phyloP scores from a whole-genome alignment of 2,888 invertebrate genomes.

The Euphydryas editha region DNA sequence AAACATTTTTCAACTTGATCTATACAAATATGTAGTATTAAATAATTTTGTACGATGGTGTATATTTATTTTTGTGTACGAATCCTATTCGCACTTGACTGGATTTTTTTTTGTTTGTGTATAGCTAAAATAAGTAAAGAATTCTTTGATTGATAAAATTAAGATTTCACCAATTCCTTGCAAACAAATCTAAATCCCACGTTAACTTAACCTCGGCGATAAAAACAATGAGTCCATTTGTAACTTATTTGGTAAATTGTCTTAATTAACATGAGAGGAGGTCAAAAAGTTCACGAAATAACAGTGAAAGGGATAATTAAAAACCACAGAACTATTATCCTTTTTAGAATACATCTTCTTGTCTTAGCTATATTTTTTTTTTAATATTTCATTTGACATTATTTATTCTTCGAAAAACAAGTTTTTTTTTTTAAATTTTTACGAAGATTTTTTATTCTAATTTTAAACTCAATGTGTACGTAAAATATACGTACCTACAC shows the following conservation, averaged over 20 bases:
- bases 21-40: too few species aligned
- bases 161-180: conserved; percentile 3
- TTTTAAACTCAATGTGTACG: too few species aligned
- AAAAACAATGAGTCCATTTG: conserved; percentile 33
- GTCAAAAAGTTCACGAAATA: conserved; percentile 6
- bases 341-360: not conserved
- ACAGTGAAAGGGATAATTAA: conserved; percentile 6
- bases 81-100: not conserved
- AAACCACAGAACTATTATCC: not conserved
- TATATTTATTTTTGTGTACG: too few species aligned
- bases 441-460: too few species aligned
- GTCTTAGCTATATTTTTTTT: too few species aligned
- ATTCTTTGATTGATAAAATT: not conserved
- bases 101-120: not conserved
- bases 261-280: conserved; percentile 27
- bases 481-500: too few species aligned
- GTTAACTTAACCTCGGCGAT: conserved; percentile 31
- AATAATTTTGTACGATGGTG: too few species aligned
- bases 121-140: not conserved
- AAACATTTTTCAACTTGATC: too few species aligned
- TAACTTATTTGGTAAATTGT: conserved; percentile 37
- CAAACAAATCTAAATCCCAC: conserved; percentile 31
- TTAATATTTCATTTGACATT: too few species aligned
- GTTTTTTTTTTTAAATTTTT: too few species aligned
- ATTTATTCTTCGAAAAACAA: too few species aligned